A percentile compares a stretch with the other conserved stretches of the same genome.
These are phyloP conservation scores for Galerucella nymphaeae DNA, from an alignment of 2,888 invertebrate species.

Conservation along the genomic window DNA sequence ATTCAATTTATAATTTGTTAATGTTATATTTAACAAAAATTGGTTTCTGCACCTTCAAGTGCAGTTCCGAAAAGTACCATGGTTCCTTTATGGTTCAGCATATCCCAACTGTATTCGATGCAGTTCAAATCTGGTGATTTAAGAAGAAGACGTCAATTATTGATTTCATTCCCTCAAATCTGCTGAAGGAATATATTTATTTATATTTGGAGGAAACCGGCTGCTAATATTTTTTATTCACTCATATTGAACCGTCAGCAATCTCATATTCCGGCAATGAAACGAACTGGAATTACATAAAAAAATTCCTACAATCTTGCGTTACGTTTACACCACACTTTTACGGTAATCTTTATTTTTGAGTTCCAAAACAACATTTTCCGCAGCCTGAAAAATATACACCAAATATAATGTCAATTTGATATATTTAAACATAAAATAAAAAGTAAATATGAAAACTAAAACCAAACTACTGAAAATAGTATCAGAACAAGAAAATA, in stretches of 20 bases:
- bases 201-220: too few species aligned
- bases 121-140: too few species aligned
- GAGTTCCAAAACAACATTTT: conserved; percentile 52
- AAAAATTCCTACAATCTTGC: background rate
- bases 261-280: background rate
- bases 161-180: too few species aligned
- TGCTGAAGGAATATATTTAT: too few species aligned
- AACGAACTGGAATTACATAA: background rate
- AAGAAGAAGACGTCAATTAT: too few species aligned
- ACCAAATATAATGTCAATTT: background rate
- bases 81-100: background rate
- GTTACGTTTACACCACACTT: conserved; percentile 23
- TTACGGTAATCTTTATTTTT: conserved; percentile 54
- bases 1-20: background rate
- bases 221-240: too few species aligned
- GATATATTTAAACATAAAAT: too few species aligned
- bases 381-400: conserved; percentile 54
- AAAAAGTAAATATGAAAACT: too few species aligned
- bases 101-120: too few species aligned
- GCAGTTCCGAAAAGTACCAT: background rate
- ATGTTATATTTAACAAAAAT: background rate
- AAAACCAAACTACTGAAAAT: too few species aligned
- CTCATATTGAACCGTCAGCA: background rate
- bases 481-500: too few species aligned
- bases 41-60: background rate